Percentiles rank a stretch among this genome's conserved stretches.
These are phyloP conservation scores for Menidia beryllina DNA, from an alignment of 2,113 vertebrate genomes.

Conservation along the genomic window DNA sequence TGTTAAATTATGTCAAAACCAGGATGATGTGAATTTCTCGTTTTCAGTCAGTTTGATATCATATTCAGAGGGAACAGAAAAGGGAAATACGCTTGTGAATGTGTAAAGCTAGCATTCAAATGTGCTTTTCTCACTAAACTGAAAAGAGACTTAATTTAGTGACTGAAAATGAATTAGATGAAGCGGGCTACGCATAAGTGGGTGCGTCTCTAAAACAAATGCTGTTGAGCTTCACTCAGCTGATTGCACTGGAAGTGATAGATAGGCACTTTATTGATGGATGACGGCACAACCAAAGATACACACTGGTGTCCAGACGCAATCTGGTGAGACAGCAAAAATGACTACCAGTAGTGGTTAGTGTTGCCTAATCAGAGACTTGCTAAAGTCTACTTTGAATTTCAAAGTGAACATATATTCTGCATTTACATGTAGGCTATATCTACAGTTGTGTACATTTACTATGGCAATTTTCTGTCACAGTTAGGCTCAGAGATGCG, in stretches of 20 bases:
- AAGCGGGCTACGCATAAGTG: constrained; percentile 9
- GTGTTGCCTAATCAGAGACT: constrained; percentile 63
- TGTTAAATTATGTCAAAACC: constrained; percentile 8
- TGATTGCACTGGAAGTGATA: constrained; percentile 70
- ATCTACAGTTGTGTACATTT: constrained; percentile 22
- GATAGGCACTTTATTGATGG: constrained; percentile 62
- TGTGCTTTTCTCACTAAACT: constrained; percentile 46
- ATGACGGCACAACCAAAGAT: constrained; percentile 28
- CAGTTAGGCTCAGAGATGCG: constrained; percentile 24
- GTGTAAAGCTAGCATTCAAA: constrained; percentile 38
- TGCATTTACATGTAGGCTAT: constrained; percentile 12
- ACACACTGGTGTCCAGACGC: constrained; percentile 8
- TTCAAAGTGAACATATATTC: constrained; percentile 61
- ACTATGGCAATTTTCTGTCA: constrained; percentile 24
- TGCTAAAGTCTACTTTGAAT: constrained; percentile 68
- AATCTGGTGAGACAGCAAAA: constrained; percentile 50
- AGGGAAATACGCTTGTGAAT: constrained; percentile 21
- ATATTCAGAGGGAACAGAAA: constrained; percentile 12
- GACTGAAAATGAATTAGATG: constrained; percentile 50
- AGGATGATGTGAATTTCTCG: constrained; percentile 5
- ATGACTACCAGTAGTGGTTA: constrained; percentile 57
- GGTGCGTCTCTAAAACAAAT: constrained; percentile 11
- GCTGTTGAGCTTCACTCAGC: constrained; percentile 57
- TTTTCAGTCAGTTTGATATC: constrained; percentile 15
- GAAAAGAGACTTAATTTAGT: constrained; percentile 29